Evolutionary conservation across 2,888 invertebrate genomes (phyloP).

Genomic region (Tiliacea aurago): DNA sequence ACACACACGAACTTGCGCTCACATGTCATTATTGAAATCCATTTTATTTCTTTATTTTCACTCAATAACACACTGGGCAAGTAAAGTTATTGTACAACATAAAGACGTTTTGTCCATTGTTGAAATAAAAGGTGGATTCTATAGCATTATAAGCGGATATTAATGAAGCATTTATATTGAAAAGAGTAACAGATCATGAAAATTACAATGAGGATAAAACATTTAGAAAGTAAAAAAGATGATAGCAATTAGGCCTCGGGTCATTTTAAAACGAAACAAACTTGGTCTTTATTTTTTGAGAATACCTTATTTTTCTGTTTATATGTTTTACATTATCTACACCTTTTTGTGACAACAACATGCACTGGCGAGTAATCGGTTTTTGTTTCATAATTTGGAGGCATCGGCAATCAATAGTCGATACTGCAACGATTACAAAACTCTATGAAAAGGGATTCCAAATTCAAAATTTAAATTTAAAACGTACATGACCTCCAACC

Average conservation of each 20-base stretch:
- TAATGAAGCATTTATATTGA: constrained; percentile 32
- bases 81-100: constrained; percentile 65
- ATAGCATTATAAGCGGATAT: constrained; percentile 5
- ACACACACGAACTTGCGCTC: constrained; percentile 75
- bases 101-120: constrained; percentile 71
- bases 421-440: constrained; percentile 43
- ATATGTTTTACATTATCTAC: no score
- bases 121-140: constrained; percentile 19
- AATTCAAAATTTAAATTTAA: constrained; percentile 78
- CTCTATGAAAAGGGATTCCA: constrained; percentile 67
- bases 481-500: constrained; percentile 86
- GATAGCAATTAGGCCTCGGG: not conserved
- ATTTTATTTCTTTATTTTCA: constrained; percentile 73
- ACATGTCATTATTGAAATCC: constrained; percentile 76
- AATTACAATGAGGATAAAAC: not conserved
- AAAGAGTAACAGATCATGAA: constrained; percentile 1
- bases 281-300: not conserved
- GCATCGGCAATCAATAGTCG: constrained; percentile 7
- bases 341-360: not conserved
- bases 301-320: not conserved
- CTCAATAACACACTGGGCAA: constrained; percentile 66
- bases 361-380: not conserved
- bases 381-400: not conserved
- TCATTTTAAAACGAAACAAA: not conserved
- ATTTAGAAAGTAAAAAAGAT: not conserved